phyloP scores from a whole-genome alignment of 2,888 invertebrate genomes.

The Eupelmus urozonus region DNA sequence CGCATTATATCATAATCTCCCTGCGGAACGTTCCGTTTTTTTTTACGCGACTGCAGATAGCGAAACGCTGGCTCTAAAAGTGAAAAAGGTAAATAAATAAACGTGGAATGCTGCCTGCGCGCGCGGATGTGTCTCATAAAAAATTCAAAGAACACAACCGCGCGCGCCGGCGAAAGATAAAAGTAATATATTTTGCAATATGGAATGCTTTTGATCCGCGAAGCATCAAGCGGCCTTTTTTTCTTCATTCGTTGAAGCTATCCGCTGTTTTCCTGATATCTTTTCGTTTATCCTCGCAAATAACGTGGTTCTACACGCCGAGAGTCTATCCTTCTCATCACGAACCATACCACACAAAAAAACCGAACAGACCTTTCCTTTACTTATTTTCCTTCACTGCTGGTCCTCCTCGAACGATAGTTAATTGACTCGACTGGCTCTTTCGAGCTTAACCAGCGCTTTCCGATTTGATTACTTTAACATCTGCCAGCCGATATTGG shows the following conservation, averaged over 20 bases:
- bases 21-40: neutral
- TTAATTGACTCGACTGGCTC: no score
- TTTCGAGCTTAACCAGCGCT: no score
- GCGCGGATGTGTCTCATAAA: constrained; percentile 25
- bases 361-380: no score
- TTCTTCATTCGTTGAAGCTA: constrained; percentile 1
- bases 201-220: constrained; percentile 62
- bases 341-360: no score
- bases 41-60: neutral
- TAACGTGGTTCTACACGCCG: no score
- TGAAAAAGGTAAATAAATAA: neutral
- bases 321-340: no score
- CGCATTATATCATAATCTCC: neutral
- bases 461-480: neutral
- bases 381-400: neutral
- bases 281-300: constrained; percentile 11
- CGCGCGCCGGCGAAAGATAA: constrained; percentile 53
- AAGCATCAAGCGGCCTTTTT: constrained; percentile 15
- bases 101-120: neutral
- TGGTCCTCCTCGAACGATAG: neutral
- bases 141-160: constrained; percentile 38
- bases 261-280: neutral
- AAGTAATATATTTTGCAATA: constrained; percentile 64
- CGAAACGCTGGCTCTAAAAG: neutral
- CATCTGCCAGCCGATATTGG: neutral